Evolutionary conservation across 2,888 invertebrate species (phyloP), one percentile per base, ranked within the genome.

Genomic region (Scaeva pyrastri): DNA sequence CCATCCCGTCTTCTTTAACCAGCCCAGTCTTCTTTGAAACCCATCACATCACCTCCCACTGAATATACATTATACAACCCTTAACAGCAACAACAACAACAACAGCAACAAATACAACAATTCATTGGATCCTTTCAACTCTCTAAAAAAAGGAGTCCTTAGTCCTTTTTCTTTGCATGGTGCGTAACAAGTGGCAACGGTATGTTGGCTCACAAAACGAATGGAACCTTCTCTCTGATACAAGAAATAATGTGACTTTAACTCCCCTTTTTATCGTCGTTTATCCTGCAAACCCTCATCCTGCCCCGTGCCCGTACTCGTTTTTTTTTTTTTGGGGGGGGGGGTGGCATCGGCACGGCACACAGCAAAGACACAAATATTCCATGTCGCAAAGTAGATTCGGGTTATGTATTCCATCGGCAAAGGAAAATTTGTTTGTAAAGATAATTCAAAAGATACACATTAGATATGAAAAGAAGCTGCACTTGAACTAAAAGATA

Each of bases 121-220:
- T 58, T 58, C 58, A 58, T 64, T 31, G 66, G 80, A 80, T 80
- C 72, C 79, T 84, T 79, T 77, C 50, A 45, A 45, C 31, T 58
- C 43, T 56, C 58, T 48, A 60, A 48, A 60, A 73, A 43, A 56
- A 56, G 70, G 66, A 71, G 62, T 76, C 12, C 26, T n/a, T n/a
- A n/a, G n/a, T n/a, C n/a, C 21, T 45, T 56, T 68, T 21, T 39
- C 41, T 68, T 68, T 72, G 73, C 68, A 85, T 85, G 68, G 81
- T 86, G 85, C 85, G 85, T 86, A 86, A 86, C 85, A 86, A 86
- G 85, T 86, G 85, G 85, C 81, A 86, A 86, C 85, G 74, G 81
- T 70, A 86, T 81, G 81, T 73, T 66, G 45, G 62, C 76, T 80
- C 76, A 80, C 31, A 68, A 11, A 77, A 56, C 77, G 60, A 70